These are phyloP conservation scores for Melanostoma mellinum DNA, from an alignment of 2,888 invertebrate genomes.

Conservation along the genomic window DNA sequence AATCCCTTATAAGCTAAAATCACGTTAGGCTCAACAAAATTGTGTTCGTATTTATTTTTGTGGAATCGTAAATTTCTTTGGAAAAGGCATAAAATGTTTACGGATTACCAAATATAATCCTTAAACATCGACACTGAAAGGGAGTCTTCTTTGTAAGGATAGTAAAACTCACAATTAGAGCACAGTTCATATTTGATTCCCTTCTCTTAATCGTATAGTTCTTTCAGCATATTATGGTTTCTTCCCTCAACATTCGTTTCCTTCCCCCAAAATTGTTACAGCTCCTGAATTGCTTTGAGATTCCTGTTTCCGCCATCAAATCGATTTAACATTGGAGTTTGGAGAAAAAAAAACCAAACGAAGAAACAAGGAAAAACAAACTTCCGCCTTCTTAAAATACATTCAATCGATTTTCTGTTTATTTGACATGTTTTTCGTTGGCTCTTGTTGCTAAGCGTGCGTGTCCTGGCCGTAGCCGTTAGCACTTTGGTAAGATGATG, in stretches of 20 bases:
- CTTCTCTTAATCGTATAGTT: slow-evolving; percentile 8
- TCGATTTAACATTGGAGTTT: slow-evolving; percentile 44
- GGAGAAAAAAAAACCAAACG: slow-evolving; percentile 22
- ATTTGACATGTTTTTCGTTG: slow-evolving; percentile 42
- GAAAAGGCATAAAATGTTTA: no score
- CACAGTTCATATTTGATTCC: slow-evolving; percentile 24
- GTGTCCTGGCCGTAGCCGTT: background rate
- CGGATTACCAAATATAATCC: no score
- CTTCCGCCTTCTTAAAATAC: slow-evolving; percentile 13
- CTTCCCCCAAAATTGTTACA: slow-evolving; percentile 22
- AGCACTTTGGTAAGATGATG: slow-evolving; percentile 42
- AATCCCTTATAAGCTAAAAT: no score
- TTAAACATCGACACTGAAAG: background rate
- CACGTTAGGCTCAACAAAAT: no score
- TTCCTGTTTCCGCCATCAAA: slow-evolving; percentile 40
- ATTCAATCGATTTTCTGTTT: slow-evolving; percentile 61
- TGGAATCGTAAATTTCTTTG: no score
- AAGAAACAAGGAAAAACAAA: slow-evolving; percentile 10
- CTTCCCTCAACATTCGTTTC: background rate
- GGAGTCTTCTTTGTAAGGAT: slow-evolving; percentile 36
- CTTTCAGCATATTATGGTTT: slow-evolving; percentile 38
- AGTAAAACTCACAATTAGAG: slow-evolving; percentile 54
- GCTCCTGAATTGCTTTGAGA: slow-evolving; percentile 33
- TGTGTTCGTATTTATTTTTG: no score
- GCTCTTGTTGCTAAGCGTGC: slow-evolving; percentile 22